These are phyloP conservation scores for Tenthredo notha DNA, from an alignment of 2,888 invertebrate species.

Conservation along the genomic window DNA sequence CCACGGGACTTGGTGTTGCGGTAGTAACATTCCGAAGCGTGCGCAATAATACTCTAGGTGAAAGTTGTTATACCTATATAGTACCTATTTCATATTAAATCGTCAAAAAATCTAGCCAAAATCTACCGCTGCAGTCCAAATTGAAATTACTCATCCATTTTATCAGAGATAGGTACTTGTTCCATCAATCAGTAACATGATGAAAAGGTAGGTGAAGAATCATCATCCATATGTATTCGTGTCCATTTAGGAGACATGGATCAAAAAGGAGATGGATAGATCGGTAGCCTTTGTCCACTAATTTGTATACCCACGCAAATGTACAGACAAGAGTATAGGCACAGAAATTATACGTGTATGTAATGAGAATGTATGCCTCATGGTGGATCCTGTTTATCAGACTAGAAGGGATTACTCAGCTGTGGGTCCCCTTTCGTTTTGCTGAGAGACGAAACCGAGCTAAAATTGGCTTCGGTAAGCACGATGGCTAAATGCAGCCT, in stretches of 20 bases:
- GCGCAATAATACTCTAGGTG: constrained; percentile 76
- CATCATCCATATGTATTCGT: too few species aligned
- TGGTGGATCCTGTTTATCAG: constrained; percentile 8
- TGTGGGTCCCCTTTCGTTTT: not conserved
- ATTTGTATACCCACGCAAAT: not conserved
- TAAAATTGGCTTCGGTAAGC: constrained; percentile 43
- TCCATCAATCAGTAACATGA: not conserved
- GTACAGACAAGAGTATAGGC: not conserved
- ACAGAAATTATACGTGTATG: not conserved
- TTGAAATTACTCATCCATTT: not conserved
- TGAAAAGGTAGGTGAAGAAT: not conserved
- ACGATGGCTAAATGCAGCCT: constrained; percentile 14
- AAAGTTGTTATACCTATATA: constrained; percentile 67
- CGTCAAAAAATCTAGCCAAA: not conserved
- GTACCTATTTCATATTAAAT: not conserved
- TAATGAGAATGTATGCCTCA: not conserved
- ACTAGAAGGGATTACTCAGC: constrained; percentile 32
- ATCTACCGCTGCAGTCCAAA: not conserved
- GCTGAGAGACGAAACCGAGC: constrained; percentile 19
- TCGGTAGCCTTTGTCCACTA: not conserved
- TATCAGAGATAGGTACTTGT: not conserved
- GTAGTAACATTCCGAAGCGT: constrained; percentile 76
- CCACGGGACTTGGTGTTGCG: constrained; percentile 65
- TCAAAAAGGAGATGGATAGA: not conserved
- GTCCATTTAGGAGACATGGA: not conserved